These are phyloP conservation scores for Celastrina argiolus DNA, from an alignment of 2,888 invertebrate genomes.

Conservation along the genomic window DNA sequence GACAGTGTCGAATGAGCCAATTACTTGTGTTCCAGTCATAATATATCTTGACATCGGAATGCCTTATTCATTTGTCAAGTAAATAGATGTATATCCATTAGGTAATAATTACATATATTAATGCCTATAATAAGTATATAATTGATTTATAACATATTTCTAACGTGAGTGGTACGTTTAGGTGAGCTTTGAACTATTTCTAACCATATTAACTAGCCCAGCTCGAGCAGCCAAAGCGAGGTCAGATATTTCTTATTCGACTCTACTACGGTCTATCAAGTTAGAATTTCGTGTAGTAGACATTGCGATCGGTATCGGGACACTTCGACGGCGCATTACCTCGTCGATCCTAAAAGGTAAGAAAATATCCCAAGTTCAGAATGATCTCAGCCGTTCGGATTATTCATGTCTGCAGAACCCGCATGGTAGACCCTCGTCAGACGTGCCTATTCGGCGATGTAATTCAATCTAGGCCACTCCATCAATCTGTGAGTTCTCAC, in stretches of 20 bases:
- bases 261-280: no score
- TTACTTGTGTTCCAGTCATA: constrained; percentile 27
- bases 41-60: constrained; percentile 20
- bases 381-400: constrained; percentile 40
- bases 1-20: constrained; percentile 36
- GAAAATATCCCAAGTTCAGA: constrained; percentile 4
- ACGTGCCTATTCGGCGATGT: constrained; percentile 61
- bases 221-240: no score
- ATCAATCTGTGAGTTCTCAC: constrained; percentile 76
- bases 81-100: neutral
- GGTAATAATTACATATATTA: neutral
- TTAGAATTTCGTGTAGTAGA: neutral
- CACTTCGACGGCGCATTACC: neutral
- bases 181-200: no score
- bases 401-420: constrained; percentile 62
- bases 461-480: constrained; percentile 75
- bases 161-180: no score
- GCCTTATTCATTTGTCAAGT: constrained; percentile 24
- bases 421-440: constrained; percentile 75
- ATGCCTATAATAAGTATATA: neutral
- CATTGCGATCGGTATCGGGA: neutral
- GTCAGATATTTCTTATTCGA: no score
- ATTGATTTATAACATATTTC: no score
- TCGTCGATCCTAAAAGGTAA: neutral
- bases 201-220: no score